Percentiles rank a stretch among this genome's conserved stretches.
These are phyloP conservation scores for Eulemur mongoz DNA, from an alignment of 2,797 vertebrate genomes.

Conservation along the genomic window DNA sequence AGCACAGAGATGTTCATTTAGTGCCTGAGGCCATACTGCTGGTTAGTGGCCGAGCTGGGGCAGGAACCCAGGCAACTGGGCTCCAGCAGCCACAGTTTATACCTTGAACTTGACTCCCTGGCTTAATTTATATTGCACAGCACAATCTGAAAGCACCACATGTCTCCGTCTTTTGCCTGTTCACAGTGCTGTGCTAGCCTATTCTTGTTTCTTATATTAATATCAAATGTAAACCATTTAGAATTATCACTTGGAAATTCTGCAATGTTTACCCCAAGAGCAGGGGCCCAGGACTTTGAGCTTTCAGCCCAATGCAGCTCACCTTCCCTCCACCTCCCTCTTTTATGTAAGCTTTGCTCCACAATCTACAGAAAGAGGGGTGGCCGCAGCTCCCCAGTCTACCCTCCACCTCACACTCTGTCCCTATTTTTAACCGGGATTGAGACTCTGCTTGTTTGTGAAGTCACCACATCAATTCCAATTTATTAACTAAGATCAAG, in stretches of 20 bases:
- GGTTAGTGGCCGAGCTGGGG: background rate
- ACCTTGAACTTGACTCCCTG: background rate
- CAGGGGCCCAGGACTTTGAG: background rate
- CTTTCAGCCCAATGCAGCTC: background rate
- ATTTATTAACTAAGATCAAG: background rate
- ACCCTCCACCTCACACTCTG: background rate
- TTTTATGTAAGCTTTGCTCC: background rate
- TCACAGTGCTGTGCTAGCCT: too few species aligned
- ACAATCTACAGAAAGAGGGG: background rate
- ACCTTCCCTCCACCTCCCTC: background rate
- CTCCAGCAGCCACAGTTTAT: background rate
- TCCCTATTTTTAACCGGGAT: background rate
- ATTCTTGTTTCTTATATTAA: background rate
- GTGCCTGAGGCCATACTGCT: too few species aligned
- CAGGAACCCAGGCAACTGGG: background rate
- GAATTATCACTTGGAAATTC: background rate
- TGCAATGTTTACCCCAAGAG: background rate
- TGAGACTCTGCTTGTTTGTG: background rate
- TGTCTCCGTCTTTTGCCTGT: background rate
- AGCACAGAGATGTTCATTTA: background rate
- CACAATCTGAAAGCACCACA: background rate
- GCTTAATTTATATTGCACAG: background rate
- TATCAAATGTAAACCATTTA: background rate
- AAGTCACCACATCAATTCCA: background rate
- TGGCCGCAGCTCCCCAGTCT: accelerated